Evolutionary conservation across 2,113 vertebrate genomes (phyloP).

Genomic region (Mungos mungo): DNA sequence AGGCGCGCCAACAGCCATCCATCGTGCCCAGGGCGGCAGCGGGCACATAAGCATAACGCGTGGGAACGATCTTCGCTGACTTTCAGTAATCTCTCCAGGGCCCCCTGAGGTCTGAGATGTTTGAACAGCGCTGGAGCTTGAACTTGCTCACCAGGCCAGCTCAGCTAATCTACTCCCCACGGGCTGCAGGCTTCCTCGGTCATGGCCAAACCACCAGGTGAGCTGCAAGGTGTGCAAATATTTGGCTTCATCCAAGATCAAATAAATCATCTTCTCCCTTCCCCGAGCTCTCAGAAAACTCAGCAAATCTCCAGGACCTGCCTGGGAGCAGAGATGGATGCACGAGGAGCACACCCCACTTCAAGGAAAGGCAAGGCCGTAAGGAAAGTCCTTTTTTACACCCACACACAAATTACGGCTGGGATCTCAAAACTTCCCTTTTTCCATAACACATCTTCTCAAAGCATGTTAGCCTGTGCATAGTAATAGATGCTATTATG

Average conservation of each 20-base stretch:
- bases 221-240: slow-evolving; percentile 63
- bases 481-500: not conserved
- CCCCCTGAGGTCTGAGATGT: slow-evolving; percentile 59
- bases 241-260: slow-evolving; percentile 64
- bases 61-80: not conserved
- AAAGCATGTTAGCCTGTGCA: not conserved
- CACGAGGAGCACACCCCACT: not conserved
- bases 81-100: slow-evolving; percentile 61
- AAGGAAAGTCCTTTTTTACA: not conserved
- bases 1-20: not conserved
- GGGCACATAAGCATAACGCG: not conserved
- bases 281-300: slow-evolving; percentile 53
- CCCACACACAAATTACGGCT: not conserved
- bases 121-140: slow-evolving; percentile 27
- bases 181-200: not conserved
- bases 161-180: slow-evolving; percentile 50
- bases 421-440: not conserved
- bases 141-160: not conserved
- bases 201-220: not conserved
- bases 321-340: not conserved
- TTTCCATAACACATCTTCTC: not conserved
- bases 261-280: slow-evolving; percentile 50
- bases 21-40: not conserved
- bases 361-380: not conserved
- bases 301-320: slow-evolving; percentile 19